Percentiles rank a stretch among this genome's conserved stretches.
phyloP scores from a whole-genome alignment of 2,888 invertebrate genomes.

The Drosophila multiciliata region DNA sequence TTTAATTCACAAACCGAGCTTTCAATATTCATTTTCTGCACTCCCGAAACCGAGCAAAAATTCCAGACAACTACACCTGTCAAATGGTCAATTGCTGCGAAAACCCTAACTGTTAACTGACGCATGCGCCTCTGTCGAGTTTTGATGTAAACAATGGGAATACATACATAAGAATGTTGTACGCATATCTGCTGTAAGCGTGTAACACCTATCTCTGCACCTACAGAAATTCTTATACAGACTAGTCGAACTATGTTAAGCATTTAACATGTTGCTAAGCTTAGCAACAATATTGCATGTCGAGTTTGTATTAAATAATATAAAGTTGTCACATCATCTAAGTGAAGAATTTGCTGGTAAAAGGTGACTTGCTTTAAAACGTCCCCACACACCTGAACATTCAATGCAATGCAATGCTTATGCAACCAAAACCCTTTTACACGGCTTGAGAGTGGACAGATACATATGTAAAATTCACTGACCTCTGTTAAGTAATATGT shows the following conservation, averaged over 20 bases:
- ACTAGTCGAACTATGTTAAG: neutral
- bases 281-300: neutral
- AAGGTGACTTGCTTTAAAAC: neutral
- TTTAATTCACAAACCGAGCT: constrained; percentile 20
- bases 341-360: neutral
- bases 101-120: constrained; percentile 43
- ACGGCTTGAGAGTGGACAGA: neutral
- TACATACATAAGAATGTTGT: constrained; percentile 23
- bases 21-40: constrained; percentile 53
- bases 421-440: neutral
- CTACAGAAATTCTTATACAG: neutral
- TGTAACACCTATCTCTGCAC: neutral
- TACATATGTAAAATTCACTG: constrained; percentile 3
- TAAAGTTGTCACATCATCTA: neutral
- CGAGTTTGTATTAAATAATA: neutral
- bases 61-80: constrained; percentile 58
- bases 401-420: neutral
- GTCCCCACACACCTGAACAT: neutral
- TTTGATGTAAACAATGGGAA: constrained; percentile 59
- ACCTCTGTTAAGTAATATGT: constrained; percentile 2
- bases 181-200: neutral
- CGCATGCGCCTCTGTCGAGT: constrained; percentile 60
- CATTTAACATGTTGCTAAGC: neutral
- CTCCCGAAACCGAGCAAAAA: constrained; percentile 55
- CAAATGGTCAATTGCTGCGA: constrained; percentile 53